Evolutionary conservation across 2,888 invertebrate species (phyloP), one percentile per base, ranked within the genome.

Genomic region (Chloroclystis v-ata): DNA sequence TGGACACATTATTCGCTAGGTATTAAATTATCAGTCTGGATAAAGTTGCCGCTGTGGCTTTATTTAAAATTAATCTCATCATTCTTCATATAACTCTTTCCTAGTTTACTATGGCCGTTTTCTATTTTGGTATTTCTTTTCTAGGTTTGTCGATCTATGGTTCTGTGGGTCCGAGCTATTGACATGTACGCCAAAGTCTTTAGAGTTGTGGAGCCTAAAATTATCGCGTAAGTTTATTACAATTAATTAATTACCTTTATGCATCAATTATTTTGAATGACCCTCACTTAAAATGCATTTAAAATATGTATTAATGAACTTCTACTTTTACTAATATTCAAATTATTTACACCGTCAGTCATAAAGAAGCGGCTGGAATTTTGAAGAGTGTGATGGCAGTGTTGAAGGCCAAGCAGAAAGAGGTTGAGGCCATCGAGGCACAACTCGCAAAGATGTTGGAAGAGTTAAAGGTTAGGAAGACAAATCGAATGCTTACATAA

Each of bases 101-200:
- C n/a, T n/a, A n/a, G n/a, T n/a, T n/a, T n/a, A n/a, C n/a, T n/a
- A n/a, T n/a, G n/a, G n/a, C n/a, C n/a, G n/a, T n/a, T n/a, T n/a
- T n/a, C n/a, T n/a, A n/a, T n/a, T n/a, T n/a, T n/a, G n/a, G 20
- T 20, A 20, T 20, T 20, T 37, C 29, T 29, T 37, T 94, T 94
- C 2, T 92, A 95, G 90, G 97, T 96, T 0, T 96, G 97, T 67
- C 93, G 93, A 60, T 97, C 96, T 6, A 92, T 97, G 83, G 96
- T 97, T 60, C 90, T 97, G 75, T 97, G 97, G 97, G 97, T 97
- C 5, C 90, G 94, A 68, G 97, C 97, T 0, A 94, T 97, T 57
- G 95, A 97, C 63, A 92, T 93, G 69, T 97, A 97, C 70, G 93
- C 96, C 0, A 94, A 94, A 79, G 94, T 97, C 0, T 96, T 92